Evolutionary conservation across 2,113 vertebrate species (phyloP).

Genomic region (Ardeotis arabs): DNA sequence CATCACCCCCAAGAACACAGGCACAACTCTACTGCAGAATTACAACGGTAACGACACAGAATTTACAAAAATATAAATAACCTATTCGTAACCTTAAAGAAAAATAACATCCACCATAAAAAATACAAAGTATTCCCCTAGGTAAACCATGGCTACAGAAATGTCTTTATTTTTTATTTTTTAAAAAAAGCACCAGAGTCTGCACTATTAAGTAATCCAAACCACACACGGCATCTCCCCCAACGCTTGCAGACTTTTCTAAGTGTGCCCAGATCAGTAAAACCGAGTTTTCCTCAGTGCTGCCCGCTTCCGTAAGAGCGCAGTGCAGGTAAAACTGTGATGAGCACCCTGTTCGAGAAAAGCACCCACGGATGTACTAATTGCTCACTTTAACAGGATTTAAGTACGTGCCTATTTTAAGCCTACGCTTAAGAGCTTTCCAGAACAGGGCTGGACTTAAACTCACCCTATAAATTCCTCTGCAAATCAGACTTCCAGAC

Average conservation of each 20-base stretch:
- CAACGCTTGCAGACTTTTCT: neutral
- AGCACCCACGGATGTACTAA: neutral
- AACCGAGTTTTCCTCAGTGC: neutral
- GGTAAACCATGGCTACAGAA: constrained; percentile 20
- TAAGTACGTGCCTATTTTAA: constrained; percentile 7
- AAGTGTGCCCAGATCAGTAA: neutral
- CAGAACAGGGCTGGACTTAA: constrained; percentile 34
- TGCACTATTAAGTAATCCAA: neutral
- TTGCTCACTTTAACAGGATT: neutral
- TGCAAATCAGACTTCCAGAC: constrained; percentile 9
- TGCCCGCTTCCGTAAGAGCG: neutral
- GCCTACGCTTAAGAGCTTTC: constrained; percentile 25
- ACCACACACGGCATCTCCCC: too few relatives aligned
- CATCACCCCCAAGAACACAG: neutral
- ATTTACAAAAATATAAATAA: constrained; percentile 67
- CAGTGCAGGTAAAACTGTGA: neutral
- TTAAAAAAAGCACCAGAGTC: constrained; percentile 18
- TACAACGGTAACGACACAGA: neutral
- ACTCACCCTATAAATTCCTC: constrained; percentile 19
- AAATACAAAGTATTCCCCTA: neutral
- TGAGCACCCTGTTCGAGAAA: neutral
- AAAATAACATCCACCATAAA: constrained; percentile 36
- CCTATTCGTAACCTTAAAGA: constrained; percentile 3
- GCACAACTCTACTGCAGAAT: neutral
- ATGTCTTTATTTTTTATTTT: neutral